These are phyloP conservation scores for Terebella lapidaria DNA, from an alignment of 2,888 invertebrate genomes.

Conservation along the genomic window DNA sequence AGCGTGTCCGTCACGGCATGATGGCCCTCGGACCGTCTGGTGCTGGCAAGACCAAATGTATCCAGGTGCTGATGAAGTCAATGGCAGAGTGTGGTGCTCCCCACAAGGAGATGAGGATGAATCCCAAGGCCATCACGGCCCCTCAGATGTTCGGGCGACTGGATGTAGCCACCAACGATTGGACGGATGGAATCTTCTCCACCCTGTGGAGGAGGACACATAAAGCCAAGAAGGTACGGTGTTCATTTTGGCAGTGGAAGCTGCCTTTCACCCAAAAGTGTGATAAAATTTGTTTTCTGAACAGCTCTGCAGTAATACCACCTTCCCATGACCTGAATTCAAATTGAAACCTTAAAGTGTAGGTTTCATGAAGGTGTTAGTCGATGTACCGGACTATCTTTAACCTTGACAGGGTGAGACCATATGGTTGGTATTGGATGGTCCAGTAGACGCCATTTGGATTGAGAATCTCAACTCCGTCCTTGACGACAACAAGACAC, in stretches of 20 bases:
- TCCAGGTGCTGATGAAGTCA: constrained; percentile 62
- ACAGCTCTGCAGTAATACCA: no score
- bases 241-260: no score
- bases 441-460: constrained; percentile 56
- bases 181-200: constrained; percentile 98
- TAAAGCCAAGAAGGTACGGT: constrained; percentile 71
- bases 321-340: no score
- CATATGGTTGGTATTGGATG: constrained; percentile 53
- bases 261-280: no score
- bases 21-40: constrained; percentile 49
- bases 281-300: no score
- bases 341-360: no score
- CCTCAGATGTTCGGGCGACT: constrained; percentile 96
- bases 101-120: constrained; percentile 96
- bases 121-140: constrained; percentile 94
- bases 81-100: constrained; percentile 77
- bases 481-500: constrained; percentile 55
- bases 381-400: no score
- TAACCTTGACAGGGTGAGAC: constrained; percentile 55
- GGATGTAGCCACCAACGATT: constrained; percentile 95
- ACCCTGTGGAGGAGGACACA: constrained; percentile 93
- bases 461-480: constrained; percentile 56
- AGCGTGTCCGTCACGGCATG: constrained; percentile 54
- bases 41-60: constrained; percentile 83
- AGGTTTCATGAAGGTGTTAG: no score